These are phyloP conservation scores for Leptosomus discolor DNA, from an alignment of 2,113 vertebrate genomes.

Conservation along the genomic window DNA sequence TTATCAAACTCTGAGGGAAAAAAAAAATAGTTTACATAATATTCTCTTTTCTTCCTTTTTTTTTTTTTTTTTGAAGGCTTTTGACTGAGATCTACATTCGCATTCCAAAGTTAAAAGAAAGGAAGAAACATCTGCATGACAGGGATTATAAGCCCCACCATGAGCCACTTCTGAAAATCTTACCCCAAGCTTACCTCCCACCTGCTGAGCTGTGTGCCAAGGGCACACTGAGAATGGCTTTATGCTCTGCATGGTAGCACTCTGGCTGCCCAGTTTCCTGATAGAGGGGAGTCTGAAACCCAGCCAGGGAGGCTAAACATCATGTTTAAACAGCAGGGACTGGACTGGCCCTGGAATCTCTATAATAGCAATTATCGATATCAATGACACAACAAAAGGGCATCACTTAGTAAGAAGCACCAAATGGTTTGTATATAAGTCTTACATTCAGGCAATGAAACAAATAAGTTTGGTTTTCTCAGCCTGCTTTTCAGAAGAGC, in stretches of 20 bases:
- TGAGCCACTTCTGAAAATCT: background rate
- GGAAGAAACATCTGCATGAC: background rate
- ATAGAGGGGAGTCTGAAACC: background rate
- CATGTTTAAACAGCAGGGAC: background rate
- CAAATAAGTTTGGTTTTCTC: background rate
- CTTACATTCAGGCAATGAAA: background rate
- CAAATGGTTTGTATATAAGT: background rate
- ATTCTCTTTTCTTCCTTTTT: background rate
- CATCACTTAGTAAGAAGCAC: background rate
- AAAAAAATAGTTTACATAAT: background rate
- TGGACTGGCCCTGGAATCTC: background rate
- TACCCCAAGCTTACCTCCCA: background rate
- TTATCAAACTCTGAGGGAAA: background rate
- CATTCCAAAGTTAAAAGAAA: background rate
- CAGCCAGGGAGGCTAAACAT: background rate
- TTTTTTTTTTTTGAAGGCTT: background rate
- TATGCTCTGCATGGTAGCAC: background rate
- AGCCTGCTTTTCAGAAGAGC: background rate
- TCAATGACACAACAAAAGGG: background rate
- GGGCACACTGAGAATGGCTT: background rate
- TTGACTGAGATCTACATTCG: background rate
- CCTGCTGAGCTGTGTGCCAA: background rate
- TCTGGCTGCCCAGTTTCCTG: background rate
- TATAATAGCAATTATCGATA: rapidly evolving
- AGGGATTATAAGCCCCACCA: background rate